phyloP scores from a whole-genome alignment of 2,888 invertebrate genomes.

The Elegia similella region DNA sequence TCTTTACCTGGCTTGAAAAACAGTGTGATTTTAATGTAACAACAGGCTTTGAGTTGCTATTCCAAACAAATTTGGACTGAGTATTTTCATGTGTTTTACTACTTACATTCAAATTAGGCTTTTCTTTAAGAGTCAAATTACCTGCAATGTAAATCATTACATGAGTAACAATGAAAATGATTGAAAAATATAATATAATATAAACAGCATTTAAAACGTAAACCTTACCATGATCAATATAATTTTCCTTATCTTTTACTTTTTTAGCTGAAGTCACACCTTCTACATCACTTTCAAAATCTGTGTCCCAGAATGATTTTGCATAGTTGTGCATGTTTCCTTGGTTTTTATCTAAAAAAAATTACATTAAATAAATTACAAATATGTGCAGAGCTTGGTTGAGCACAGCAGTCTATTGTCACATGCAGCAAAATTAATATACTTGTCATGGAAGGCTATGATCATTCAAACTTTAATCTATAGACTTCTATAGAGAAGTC shows the following conservation, averaged over 20 bases:
- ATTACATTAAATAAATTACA: background rate
- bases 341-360: conserved; percentile 33
- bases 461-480: no score
- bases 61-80: background rate
- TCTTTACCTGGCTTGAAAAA: background rate
- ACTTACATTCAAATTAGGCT: background rate
- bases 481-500: no score
- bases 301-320: conserved; percentile 64
- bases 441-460: no score
- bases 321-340: conserved; percentile 34
- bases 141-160: conserved; percentile 1
- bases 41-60: background rate
- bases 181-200: no score
- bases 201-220: background rate
- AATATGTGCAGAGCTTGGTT: no score
- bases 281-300: conserved; percentile 62
- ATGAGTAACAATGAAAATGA: background rate
- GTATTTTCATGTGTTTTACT: background rate
- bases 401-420: no score
- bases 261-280: conserved; percentile 25
- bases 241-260: conserved; percentile 28
- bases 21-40: conserved; percentile 3
- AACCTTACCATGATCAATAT: conserved; percentile 26
- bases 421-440: no score
- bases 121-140: background rate